These are phyloP conservation scores for Himantopus leucocephalus DNA, from an alignment of 2,113 vertebrate species.

Conservation along the genomic window DNA sequence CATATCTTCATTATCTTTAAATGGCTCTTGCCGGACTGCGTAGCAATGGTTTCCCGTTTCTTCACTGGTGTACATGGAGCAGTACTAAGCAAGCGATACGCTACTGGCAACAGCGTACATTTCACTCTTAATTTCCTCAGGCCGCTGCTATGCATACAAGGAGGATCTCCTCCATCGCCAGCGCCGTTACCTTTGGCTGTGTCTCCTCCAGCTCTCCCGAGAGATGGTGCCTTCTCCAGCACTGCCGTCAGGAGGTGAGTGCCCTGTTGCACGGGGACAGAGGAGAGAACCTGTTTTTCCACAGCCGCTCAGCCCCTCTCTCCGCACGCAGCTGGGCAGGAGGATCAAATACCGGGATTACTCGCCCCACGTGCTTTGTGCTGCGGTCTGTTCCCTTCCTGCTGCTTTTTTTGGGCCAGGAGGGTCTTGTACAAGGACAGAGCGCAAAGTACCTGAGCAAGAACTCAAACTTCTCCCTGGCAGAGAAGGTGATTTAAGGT, in stretches of 20 bases:
- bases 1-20: accelerated
- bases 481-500: neutral
- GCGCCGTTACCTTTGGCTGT: neutral
- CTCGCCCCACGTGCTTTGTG: neutral
- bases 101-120: neutral
- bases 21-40: neutral
- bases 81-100: neutral
- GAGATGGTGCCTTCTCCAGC: neutral
- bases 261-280: neutral
- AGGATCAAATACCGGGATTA: neutral
- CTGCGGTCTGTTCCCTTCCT: neutral
- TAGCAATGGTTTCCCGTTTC: neutral
- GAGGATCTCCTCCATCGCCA: neutral
- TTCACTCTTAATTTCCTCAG: neutral
- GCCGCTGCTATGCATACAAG: neutral
- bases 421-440: neutral
- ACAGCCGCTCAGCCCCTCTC: accelerated
- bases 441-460: neutral
- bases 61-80: neutral
- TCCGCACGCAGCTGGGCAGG: neutral
- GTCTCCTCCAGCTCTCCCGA: neutral
- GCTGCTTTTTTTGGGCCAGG: neutral
- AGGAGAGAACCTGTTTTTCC: neutral
- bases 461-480: neutral
- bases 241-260: neutral